Evolutionary conservation across 64 coral and sea anemone species (phyloP).

Genomic region (Porites lutea): DNA sequence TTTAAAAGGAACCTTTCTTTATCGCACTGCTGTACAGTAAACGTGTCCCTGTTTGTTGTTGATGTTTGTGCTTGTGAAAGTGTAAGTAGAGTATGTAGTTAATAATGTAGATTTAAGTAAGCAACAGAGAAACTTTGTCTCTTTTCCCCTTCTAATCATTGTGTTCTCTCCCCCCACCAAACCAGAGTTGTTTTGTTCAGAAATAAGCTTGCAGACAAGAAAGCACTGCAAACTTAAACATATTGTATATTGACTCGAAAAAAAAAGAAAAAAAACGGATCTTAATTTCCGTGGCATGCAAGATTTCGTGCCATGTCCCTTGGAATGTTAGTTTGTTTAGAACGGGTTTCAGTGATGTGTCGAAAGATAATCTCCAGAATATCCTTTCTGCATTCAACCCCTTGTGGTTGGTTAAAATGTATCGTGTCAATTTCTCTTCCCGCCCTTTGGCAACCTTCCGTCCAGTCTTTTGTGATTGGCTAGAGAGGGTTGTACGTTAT

Average conservation of each 20-base stretch:
- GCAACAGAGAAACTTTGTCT: constrained; percentile 32
- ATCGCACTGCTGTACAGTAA: constrained; percentile 35
- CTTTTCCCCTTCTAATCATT: constrained; percentile 30
- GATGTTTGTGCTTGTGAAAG: constrained; percentile 7
- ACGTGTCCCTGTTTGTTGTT: neutral
- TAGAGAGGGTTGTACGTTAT: neutral
- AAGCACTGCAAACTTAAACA: constrained; percentile 56
- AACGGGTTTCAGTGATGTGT: too few species aligned
- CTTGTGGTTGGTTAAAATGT: too few species aligned
- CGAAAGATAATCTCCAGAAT: too few species aligned
- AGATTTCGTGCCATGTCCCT: constrained; percentile 69
- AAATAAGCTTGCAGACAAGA: constrained; percentile 59
- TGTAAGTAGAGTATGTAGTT: constrained; percentile 33
- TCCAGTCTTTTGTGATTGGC: too few species aligned
- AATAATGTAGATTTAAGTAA: constrained; percentile 10
- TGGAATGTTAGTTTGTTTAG: constrained; percentile 20
- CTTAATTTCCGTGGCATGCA: constrained; percentile 83
- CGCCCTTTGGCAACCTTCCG: too few species aligned
- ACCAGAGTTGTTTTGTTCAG: constrained; percentile 68
- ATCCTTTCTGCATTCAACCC: too few species aligned
- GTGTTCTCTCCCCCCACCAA: constrained; percentile 8
- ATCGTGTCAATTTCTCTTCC: too few species aligned
- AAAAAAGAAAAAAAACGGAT: constrained; percentile 65
- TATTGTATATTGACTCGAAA: constrained; percentile 82
- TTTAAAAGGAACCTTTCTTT: constrained; percentile 59